Evolutionary conservation across 2,797 vertebrate genomes (phyloP).

Genomic region (Helicolenus hilgendorfi): DNA sequence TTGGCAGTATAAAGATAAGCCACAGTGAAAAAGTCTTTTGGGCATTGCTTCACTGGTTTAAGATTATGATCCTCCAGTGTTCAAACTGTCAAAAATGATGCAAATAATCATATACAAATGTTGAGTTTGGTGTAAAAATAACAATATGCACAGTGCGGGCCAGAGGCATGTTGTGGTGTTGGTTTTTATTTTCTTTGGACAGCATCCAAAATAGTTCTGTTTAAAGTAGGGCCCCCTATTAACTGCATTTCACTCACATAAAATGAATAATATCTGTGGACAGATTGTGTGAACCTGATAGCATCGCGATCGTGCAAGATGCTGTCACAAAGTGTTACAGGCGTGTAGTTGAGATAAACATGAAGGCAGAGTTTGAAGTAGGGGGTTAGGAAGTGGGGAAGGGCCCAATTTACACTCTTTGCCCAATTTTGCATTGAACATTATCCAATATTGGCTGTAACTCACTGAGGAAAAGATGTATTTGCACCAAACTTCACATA

Average conservation of each 20-base stretch:
- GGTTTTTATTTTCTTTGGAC: conserved; percentile 20
- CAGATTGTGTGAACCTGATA: background rate
- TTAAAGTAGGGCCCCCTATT: background rate
- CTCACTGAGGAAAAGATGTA: too few species aligned
- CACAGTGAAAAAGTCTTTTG: background rate
- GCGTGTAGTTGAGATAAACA: background rate
- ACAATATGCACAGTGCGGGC: background rate
- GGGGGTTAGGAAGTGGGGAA: background rate
- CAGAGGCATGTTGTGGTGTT: background rate
- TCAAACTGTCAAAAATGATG: background rate
- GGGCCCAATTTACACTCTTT: background rate
- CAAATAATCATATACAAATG: background rate
- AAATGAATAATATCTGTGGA: background rate
- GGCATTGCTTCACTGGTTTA: background rate
- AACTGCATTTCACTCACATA: conserved; percentile 8
- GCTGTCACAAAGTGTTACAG: background rate
- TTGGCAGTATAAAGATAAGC: background rate
- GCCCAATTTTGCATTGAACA: too few species aligned
- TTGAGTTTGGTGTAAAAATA: background rate
- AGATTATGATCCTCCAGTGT: background rate
- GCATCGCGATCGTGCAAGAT: background rate
- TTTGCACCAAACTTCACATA: too few species aligned
- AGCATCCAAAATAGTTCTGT: conserved; percentile 13
- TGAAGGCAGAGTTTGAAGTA: background rate
- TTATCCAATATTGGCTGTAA: too few species aligned